Conservation (phyloP, 1,140 invertebrate genomes). For the Triops cancriformis region DNA sequence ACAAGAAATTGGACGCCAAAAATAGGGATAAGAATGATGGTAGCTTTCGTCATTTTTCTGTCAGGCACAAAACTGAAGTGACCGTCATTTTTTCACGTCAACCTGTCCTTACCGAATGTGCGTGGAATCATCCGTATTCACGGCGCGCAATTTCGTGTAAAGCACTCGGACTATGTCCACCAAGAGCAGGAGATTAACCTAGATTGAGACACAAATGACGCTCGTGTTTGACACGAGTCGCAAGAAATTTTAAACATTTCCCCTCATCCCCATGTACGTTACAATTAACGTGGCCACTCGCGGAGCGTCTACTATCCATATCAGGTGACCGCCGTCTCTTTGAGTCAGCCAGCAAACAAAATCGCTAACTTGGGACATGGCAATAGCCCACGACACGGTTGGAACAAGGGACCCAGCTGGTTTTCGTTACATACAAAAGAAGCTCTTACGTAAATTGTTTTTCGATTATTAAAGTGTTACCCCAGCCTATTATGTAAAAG, state of each 20-base stretch:
- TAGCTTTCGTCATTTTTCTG: conserved; percentile 46
- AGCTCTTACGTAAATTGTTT: conserved; percentile 8
- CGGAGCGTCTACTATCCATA: conserved; percentile 47
- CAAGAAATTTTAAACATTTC: not conserved
- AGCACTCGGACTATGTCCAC: conserved; percentile 47
- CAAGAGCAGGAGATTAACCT: conserved; percentile 43
- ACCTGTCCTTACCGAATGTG: conserved; percentile 27
- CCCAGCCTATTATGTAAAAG: conserved; percentile 40
- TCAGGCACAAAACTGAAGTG: conserved; percentile 25
- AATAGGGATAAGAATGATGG: conserved; percentile 46
- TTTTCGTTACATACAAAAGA: not conserved
- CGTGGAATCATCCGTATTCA: conserved; percentile 12
- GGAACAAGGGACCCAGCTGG: conserved; percentile 42
- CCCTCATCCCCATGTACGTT: not conserved
- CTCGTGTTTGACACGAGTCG: not conserved
- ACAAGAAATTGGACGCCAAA: conserved; percentile 48
- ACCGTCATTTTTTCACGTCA: not conserved
- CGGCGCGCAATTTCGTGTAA: conserved; percentile 40
- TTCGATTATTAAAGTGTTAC: conserved; percentile 30
- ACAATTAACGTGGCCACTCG: conserved; percentile 43
- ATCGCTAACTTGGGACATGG: conserved; percentile 41
- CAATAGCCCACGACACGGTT: conserved; percentile 43
- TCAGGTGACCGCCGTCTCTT: conserved; percentile 39
- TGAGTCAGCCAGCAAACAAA: conserved; percentile 49
- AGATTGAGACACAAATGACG: not conserved